Evolutionary conservation across 1,140 invertebrate species (phyloP).

Genomic region (Solen grandis): DNA sequence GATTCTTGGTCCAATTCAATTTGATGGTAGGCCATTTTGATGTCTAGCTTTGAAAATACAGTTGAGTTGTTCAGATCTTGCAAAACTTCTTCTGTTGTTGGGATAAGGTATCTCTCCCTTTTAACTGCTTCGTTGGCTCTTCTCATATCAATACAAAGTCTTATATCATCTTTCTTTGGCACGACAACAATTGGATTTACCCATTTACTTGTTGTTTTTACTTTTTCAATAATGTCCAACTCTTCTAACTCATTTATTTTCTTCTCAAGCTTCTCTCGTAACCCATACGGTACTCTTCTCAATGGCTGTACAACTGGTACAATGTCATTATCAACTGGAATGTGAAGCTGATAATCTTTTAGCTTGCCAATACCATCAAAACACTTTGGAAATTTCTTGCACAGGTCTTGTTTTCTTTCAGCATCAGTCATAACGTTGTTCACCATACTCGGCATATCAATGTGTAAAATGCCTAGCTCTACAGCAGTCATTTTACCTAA

Average conservation of each 20-base stretch:
- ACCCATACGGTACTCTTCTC: background rate
- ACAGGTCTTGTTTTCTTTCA: background rate
- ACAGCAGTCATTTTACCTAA: background rate
- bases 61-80: constrained; percentile 48
- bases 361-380: background rate
- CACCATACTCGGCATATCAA: background rate
- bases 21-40: constrained; percentile 63
- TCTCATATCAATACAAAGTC: constrained; percentile 65
- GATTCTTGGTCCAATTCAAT: constrained; percentile 53
- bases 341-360: background rate
- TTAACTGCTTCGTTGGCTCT: constrained; percentile 53
- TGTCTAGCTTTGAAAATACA: constrained; percentile 57
- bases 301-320: background rate
- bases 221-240: constrained; percentile 4
- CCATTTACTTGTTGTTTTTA: background rate
- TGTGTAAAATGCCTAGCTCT: background rate
- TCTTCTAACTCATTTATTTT: background rate
- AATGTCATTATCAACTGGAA: background rate
- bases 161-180: constrained; percentile 50
- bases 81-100: constrained; percentile 61
- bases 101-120: constrained; percentile 54
- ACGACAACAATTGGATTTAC: background rate
- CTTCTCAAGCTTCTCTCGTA: background rate
- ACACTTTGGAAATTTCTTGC: background rate
- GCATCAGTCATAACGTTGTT: too few species aligned